These are phyloP conservation scores for Caenorhabditis sp. DNA, from an alignment of 2,888 invertebrate species.

Conservation along the genomic window DNA sequence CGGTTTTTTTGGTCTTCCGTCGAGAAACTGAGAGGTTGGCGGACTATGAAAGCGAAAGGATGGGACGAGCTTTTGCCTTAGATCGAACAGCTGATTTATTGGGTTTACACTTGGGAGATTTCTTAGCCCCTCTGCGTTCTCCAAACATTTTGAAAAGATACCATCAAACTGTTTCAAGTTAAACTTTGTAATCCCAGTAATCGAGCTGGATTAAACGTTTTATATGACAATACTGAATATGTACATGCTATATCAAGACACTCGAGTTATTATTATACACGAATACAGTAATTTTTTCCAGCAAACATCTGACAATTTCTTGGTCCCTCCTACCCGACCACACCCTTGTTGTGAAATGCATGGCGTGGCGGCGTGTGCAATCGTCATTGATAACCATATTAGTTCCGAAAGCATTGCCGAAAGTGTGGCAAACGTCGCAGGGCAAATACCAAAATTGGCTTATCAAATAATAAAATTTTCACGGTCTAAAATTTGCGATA, in stretches of 20 bases:
- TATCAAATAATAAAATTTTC: slow-evolving; percentile 63
- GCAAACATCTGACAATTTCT: too few relatives aligned
- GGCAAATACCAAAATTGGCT: slow-evolving; percentile 64
- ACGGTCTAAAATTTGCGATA: slow-evolving; percentile 46
- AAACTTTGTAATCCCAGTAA: neutral
- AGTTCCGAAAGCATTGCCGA: slow-evolving; percentile 41
- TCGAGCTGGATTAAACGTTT: too few relatives aligned
- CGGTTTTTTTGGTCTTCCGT: slow-evolving; percentile 56
- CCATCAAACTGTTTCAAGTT: neutral
- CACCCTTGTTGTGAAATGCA: slow-evolving; percentile 49
- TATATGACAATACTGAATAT: too few relatives aligned
- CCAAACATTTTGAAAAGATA: neutral
- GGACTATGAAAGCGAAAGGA: slow-evolving; percentile 54
- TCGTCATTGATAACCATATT: slow-evolving; percentile 50
- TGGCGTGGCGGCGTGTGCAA: slow-evolving; percentile 47
- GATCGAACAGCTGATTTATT: slow-evolving; percentile 53
- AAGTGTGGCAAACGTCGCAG: slow-evolving; percentile 46
- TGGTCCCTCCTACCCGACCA: slow-evolving; percentile 20
- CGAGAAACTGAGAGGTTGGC: slow-evolving; percentile 57
- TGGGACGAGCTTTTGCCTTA: slow-evolving; percentile 44
- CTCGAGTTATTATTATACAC: too few relatives aligned
- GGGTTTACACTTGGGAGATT: slow-evolving; percentile 28
- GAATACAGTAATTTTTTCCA: too few relatives aligned
- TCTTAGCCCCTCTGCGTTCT: slow-evolving; percentile 13
- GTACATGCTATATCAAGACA: too few relatives aligned